These are phyloP conservation scores for Protosalanx chinensis DNA, from an alignment of 2,797 vertebrate genomes.

Conservation along the genomic window DNA sequence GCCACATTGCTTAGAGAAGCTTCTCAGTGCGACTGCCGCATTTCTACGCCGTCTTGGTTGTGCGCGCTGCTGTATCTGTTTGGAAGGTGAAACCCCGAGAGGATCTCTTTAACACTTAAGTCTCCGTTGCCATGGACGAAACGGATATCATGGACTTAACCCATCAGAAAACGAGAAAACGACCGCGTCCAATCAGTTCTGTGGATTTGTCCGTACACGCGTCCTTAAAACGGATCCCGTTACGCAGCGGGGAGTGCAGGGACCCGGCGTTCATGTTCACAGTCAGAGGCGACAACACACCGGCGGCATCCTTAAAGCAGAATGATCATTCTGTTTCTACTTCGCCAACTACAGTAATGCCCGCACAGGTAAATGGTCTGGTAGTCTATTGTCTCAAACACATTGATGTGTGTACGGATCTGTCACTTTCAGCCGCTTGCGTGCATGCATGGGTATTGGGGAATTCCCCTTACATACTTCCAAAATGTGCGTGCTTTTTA, in stretches of 20 bases:
- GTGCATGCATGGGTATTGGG: neutral
- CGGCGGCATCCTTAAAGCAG: slow-evolving; percentile 80
- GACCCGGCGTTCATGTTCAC: slow-evolving; percentile 83
- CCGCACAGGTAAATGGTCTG: slow-evolving; percentile 81
- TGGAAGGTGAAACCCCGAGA: slow-evolving; percentile 37
- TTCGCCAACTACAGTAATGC: slow-evolving; percentile 85
- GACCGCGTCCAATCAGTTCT: slow-evolving; percentile 70
- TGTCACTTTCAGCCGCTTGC: neutral
- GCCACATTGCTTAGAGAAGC: slow-evolving; percentile 67
- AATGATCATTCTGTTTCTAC: slow-evolving; percentile 78
- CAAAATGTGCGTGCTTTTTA: neutral
- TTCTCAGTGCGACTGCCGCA: slow-evolving; percentile 65
- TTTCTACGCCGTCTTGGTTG: slow-evolving; percentile 45
- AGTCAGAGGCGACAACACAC: slow-evolving; percentile 82
- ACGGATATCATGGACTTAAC: slow-evolving; percentile 76
- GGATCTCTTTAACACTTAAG: slow-evolving; percentile 29
- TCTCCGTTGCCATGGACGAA: slow-evolving; percentile 72
- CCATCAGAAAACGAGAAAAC: slow-evolving; percentile 72
- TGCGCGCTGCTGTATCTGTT: slow-evolving; percentile 30
- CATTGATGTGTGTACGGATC: neutral
- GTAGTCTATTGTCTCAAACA: neutral
- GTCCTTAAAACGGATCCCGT: slow-evolving; percentile 86
- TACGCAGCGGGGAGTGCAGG: slow-evolving; percentile 78
- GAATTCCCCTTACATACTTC: neutral
- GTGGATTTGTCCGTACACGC: slow-evolving; percentile 66